Evolutionary conservation across 1,140 invertebrate species (phyloP).

Genomic region (Brachionus rubens): DNA sequence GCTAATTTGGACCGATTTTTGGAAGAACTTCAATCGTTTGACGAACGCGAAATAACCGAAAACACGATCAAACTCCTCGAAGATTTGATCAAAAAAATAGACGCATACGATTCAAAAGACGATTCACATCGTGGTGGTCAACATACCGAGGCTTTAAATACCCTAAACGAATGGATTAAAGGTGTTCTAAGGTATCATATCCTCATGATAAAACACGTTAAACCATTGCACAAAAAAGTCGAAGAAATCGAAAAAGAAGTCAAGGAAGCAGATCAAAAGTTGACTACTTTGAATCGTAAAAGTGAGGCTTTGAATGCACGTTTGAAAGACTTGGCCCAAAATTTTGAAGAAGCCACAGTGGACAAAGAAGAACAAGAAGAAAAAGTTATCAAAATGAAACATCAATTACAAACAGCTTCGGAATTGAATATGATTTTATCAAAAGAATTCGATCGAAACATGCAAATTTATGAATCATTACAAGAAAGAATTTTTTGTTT

Average conservation of each 20-base stretch:
- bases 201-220: conserved; percentile 59
- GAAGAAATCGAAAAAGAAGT: conserved; percentile 57
- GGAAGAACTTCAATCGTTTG: conserved; percentile 59
- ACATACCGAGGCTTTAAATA: conserved; percentile 15
- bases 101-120: conserved; percentile 5
- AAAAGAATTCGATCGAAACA: conserved; percentile 54
- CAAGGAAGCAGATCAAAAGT: conserved; percentile 58
- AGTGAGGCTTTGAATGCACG: conserved; percentile 54
- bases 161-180: conserved; percentile 52
- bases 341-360: conserved; percentile 60
- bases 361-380: conserved; percentile 60
- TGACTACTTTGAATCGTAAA: conserved; percentile 57
- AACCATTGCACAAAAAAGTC: conserved; percentile 59
- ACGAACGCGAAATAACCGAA: conserved; percentile 58
- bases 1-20: conserved; percentile 60
- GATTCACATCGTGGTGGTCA: background rate
- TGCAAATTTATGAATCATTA: conserved; percentile 57
- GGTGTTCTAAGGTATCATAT: conserved; percentile 57
- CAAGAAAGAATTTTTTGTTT: conserved; percentile 52
- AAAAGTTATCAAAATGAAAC: conserved; percentile 57
- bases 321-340: conserved; percentile 55
- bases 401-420: conserved; percentile 57
- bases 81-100: conserved; percentile 57
- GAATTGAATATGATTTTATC: conserved; percentile 57
- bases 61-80: conserved; percentile 56